phyloP scores from a whole-genome alignment of 2,797 vertebrate genomes.

The Xiphophorus birchmanni region DNA sequence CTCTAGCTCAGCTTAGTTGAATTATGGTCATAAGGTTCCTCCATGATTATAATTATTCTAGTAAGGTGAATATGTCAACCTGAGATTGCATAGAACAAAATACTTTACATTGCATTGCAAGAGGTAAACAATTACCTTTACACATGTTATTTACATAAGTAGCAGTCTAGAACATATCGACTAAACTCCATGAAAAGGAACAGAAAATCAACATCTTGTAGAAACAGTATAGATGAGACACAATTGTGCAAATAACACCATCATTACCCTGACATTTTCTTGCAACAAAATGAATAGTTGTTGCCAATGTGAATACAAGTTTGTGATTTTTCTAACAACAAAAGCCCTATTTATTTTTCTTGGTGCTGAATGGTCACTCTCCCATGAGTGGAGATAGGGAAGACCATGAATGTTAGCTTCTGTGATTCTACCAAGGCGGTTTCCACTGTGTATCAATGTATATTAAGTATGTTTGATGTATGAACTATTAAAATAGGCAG shows the following conservation, averaged over 20 bases:
- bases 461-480: background rate
- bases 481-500: background rate
- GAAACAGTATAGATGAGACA: constrained; percentile 10
- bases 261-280: constrained; percentile 26
- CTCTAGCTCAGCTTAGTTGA: constrained; percentile 15
- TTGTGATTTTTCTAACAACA: background rate
- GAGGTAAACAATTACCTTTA: constrained; percentile 11
- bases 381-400: background rate
- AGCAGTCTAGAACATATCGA: background rate
- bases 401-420: background rate
- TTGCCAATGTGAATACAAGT: background rate
- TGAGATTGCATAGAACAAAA: background rate
- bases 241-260: background rate
- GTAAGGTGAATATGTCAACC: constrained; percentile 7
- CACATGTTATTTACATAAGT: constrained; percentile 23
- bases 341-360: background rate
- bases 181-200: background rate
- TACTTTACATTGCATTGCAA: background rate
- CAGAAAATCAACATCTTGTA: constrained; percentile 9
- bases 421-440: background rate
- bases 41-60: constrained; percentile 8
- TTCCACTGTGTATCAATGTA: background rate
- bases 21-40: constrained; percentile 22
- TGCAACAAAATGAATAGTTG: constrained; percentile 18
- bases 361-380: background rate